phyloP scores from a whole-genome alignment of 1,140 invertebrate species.

The Antheraea mylitta region DNA sequence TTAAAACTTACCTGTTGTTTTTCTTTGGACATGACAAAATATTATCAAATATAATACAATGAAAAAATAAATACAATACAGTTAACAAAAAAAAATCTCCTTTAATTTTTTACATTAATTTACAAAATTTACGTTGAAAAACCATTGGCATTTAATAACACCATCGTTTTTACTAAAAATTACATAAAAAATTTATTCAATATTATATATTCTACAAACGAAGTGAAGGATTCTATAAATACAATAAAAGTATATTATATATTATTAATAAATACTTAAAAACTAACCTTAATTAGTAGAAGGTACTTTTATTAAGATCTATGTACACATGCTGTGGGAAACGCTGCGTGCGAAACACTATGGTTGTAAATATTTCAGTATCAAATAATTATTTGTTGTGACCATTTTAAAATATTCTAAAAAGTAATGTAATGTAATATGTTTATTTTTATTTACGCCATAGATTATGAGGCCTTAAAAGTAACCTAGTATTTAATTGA shows the following conservation, averaged over 20 bases:
- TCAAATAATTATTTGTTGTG: background rate
- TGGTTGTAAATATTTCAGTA: background rate
- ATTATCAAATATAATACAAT: conserved; percentile 2
- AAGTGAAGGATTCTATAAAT: conserved; percentile 47
- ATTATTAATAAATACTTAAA: conserved; percentile 71
- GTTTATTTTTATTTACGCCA: background rate
- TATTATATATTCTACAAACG: conserved; percentile 12
- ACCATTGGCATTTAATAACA: background rate
- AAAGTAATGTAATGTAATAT: too few species aligned
- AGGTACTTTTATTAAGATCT: conserved; percentile 70
- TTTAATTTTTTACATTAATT: conserved; percentile 76
- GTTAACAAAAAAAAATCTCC: conserved; percentile 74
- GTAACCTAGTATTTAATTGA: background rate
- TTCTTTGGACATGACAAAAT: too few species aligned
- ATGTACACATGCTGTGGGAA: conserved; percentile 46
- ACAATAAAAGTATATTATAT: conserved; percentile 50
- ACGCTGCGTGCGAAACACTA: conserved; percentile 61
- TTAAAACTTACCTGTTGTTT: too few species aligned
- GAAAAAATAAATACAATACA: conserved; percentile 33
- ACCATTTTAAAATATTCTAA: background rate
- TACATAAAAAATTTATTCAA: background rate
- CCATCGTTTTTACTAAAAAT: background rate
- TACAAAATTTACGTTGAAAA: conserved; percentile 64
- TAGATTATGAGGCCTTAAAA: too few species aligned
- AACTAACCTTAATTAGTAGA: conserved; percentile 44